Evolutionary conservation across 2,797 vertebrate genomes (phyloP), one percentile per base, ranked within the genome.

Genomic region (Avahi laniger): DNA sequence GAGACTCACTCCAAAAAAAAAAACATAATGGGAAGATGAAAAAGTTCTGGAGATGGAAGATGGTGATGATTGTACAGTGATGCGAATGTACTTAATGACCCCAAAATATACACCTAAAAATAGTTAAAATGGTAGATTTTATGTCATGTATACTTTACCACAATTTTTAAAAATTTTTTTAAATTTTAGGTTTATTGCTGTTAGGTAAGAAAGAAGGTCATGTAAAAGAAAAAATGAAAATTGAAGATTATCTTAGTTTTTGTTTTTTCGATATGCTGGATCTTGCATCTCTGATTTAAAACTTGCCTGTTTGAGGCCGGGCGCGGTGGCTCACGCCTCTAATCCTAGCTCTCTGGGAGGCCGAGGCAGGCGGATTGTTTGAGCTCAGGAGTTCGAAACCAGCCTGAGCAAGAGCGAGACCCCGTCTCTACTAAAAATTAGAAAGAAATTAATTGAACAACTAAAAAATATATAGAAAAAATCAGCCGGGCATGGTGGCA

Each of bases 281-380:
- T 73, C 50, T 95, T 95, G 33, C 52, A 87, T 80, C 20, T 96
- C 65, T 91, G 82, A 75, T 57, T 75, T 89, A 95, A 91, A 91
- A 91, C 24, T 59, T 95, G 12, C 14, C 61, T 54, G 94, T 83
- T 95, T 46, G 79, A n/a, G n/a, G n/a, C n/a, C n/a, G n/a, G n/a
- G n/a, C n/a, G n/a, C n/a, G n/a, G n/a, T n/a, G n/a, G n/a, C n/a
- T n/a, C n/a, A n/a, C n/a, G n/a, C n/a, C n/a, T n/a, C n/a, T n/a
- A n/a, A n/a, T n/a, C n/a, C n/a, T n/a, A n/a, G n/a, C n/a, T n/a
- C n/a, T n/a, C n/a, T n/a, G n/a, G n/a, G n/a, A n/a, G n/a, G n/a
- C n/a, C n/a, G n/a, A n/a, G n/a, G n/a, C n/a, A n/a, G n/a, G n/a
- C n/a, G n/a, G n/a, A n/a, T n/a, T n/a, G n/a, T n/a, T n/a, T n/a